Conservation (phyloP, 2,797 vertebrate genomes). For the Ptychobarbus kaznakovi region DNA sequence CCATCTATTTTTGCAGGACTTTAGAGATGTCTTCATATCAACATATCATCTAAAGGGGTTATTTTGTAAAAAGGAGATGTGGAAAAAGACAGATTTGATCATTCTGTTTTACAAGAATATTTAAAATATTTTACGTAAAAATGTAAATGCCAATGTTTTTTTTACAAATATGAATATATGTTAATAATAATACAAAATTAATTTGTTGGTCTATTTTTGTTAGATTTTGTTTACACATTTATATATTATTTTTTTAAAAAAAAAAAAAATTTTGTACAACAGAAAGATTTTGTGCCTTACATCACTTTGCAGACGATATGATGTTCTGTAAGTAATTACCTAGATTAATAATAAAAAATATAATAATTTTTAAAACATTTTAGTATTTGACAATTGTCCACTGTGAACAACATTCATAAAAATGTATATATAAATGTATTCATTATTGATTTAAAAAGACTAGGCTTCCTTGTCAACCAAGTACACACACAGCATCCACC, state of each 20-base stretch:
- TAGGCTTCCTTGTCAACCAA: neutral
- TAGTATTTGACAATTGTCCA: neutral
- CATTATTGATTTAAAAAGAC: conserved; percentile 16
- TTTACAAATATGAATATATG: neutral
- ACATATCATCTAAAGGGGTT: neutral
- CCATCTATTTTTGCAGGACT: neutral
- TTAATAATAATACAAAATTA: neutral
- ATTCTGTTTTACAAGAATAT: neutral
- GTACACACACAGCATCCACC: conserved; percentile 6
- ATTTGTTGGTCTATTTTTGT: neutral
- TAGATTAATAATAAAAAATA: neutral
- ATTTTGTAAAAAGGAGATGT: neutral
- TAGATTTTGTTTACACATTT: neutral
- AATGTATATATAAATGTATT: neutral
- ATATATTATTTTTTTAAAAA: neutral
- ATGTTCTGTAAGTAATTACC: neutral
- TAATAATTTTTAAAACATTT: neutral
- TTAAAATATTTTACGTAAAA: neutral
- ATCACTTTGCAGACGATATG: neutral
- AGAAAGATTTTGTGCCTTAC: neutral
- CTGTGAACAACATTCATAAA: neutral
- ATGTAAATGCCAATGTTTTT: neutral
- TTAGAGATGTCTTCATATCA: neutral
- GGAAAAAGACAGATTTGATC: neutral
- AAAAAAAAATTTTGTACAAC: neutral